Evolutionary conservation across 2,113 vertebrate genomes (phyloP), one percentile per base, ranked within the genome.

Genomic region (Aphelocoma coerulescens): DNA sequence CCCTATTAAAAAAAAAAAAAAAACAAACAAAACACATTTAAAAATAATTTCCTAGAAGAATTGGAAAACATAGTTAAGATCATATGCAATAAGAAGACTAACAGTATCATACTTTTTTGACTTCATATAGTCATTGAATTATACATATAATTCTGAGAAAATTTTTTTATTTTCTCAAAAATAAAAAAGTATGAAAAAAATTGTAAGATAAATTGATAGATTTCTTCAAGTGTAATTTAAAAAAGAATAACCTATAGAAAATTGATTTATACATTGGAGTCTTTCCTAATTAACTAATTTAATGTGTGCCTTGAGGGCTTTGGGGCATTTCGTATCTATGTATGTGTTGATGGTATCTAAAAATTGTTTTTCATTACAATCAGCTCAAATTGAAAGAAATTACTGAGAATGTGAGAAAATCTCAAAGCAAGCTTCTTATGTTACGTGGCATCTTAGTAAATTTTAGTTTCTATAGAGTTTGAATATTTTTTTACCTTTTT

Each of bases 301-400:
- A 92, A 54, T 63, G 39, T 39, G 48, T 85, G 54, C 65, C 84
- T 74, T 19, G 52, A 21, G 94, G 84, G 48, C 22, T 68, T 89
- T 49, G 41, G 35, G 35, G 59, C 28, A 92, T 68, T 96, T 85
- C 67, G 81, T 85, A 93, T 84, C n/a, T 68, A 10, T 67, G 16
- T 48, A n/a, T 61, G 7, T 61, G 58, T 69, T 75, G 66, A 74
- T 35, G 61, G 55, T 46, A 59, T 77, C 18, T 91, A 51, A 75
- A 81, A 75, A 30, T 33, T n/a, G 44, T 30, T 55, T 79, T 97
- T 91, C 43, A 67, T 91, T 97, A 91, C 78, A 96, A 94, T 65
- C 28, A 44, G 19, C 49, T 91, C 4, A 2, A 83, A 37, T 43
- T 33, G 22, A 85, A 88, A 66, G 68, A 93, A 93, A 93, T 91